phyloP scores from a whole-genome alignment of 1,140 invertebrate genomes.

The Apocrypta bakeri region DNA sequence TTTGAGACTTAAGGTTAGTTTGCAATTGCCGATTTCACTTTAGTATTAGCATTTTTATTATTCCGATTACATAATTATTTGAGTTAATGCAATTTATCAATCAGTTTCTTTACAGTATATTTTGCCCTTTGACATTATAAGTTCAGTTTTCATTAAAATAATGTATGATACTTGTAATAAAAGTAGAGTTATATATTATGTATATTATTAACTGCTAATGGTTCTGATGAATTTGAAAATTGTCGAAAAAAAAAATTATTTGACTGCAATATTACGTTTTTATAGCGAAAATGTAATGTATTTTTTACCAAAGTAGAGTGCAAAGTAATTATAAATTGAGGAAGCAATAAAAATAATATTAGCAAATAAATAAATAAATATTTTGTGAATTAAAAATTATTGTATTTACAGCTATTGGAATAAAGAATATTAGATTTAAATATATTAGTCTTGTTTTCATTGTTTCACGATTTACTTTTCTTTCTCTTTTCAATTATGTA shows the following conservation, averaged over 20 bases:
- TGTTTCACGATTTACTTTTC: neutral
- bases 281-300: neutral
- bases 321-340: constrained; percentile 5
- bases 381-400: constrained; percentile 35
- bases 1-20: constrained; percentile 3
- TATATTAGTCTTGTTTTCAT: constrained; percentile 1
- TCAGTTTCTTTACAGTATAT: neutral
- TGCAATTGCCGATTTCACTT: constrained; percentile 17
- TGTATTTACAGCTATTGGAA: constrained; percentile 29
- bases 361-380: constrained; percentile 11
- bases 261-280: neutral
- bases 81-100: neutral
- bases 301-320: constrained; percentile 11
- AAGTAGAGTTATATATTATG: neutral
- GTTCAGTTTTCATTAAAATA: neutral
- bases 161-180: neutral
- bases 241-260: neutral
- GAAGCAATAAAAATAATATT: constrained; percentile 34
- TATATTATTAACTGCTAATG: neutral
- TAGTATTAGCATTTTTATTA: neutral
- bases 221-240: neutral
- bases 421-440: constrained; percentile 29
- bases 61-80: neutral
- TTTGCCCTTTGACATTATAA: neutral
- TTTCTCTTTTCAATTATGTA: constrained; percentile 16